These are phyloP conservation scores for Melipona bicolor DNA, from an alignment of 2,888 invertebrate genomes.

Conservation along the genomic window DNA sequence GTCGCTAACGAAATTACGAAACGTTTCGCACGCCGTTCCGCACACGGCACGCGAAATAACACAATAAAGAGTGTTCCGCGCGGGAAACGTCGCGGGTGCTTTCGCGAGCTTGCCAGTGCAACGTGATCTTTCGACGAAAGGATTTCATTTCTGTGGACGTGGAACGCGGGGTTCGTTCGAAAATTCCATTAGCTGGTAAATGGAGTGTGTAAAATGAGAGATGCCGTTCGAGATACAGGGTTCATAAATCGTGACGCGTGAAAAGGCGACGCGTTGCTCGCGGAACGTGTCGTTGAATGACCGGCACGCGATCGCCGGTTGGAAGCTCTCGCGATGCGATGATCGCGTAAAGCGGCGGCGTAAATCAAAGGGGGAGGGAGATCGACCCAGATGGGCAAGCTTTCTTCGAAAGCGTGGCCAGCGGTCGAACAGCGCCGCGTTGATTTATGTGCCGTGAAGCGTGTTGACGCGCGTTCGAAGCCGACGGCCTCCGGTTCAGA, in stretches of 20 bases:
- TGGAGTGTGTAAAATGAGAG: neutral
- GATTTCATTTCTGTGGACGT: neutral
- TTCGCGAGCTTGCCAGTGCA: no score
- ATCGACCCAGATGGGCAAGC: slow-evolving; percentile 50
- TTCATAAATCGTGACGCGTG: slow-evolving; percentile 10
- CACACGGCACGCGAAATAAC: no score
- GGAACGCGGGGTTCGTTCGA: neutral
- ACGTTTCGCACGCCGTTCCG: no score
- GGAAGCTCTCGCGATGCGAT: neutral
- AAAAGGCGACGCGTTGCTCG: neutral
- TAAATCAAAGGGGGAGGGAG: slow-evolving; percentile 37
- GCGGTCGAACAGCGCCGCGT: slow-evolving; percentile 37
- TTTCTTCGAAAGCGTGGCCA: slow-evolving; percentile 50
- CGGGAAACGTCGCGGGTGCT: no score
- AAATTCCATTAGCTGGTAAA: slow-evolving; percentile 9
- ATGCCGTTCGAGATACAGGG: neutral
- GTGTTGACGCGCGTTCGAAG: slow-evolving; percentile 46
- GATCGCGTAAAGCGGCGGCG: slow-evolving; percentile 22
- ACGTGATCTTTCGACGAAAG: no score
- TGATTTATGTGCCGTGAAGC: slow-evolving; percentile 64
- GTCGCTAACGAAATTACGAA: no score
- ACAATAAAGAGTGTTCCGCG: no score
- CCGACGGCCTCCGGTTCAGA: slow-evolving; percentile 16
- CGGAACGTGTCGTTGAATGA: neutral
- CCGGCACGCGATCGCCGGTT: slow-evolving; percentile 2